Evolutionary conservation across 1,140 invertebrate genomes (phyloP), one percentile per base, ranked within the genome.

Genomic region (Ooceraea biroi): DNA sequence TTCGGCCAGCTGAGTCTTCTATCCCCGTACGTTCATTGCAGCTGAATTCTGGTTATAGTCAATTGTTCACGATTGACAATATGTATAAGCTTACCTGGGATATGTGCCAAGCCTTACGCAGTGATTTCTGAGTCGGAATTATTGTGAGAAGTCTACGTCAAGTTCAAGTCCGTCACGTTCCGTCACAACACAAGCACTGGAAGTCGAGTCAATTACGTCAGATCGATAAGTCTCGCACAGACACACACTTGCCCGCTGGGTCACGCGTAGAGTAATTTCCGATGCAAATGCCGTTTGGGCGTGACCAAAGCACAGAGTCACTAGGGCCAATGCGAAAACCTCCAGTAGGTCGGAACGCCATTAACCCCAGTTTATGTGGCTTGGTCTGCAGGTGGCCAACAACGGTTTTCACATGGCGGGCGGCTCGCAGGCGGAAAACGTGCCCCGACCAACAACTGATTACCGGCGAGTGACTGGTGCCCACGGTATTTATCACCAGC

Each of bases 401-500:
- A 91, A 94, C 91, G 92, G 93, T 91, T 92, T 66, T 66, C 73
- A 66, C 73, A 93, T 93, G 93, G 91, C 80, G 93, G 92, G 89
- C 90, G 92, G 91, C 92, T 93, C 90, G 89, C 90, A 91, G 92
- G 91, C 91, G 92, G 93, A 92, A 92, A 93, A 91, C 91, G 91
- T 92, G 90, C 91, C 92, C 92, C 88, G 91, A 93, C 89, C 93
- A 91, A 92, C 93, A 93, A 92, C 93, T 93, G 93, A 93, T 93
- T 93, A 91, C 92, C 92, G 92, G 90, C 93, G 90, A 94, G 93
- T 92, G 93, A 94, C 94, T 94, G 93, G 94, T 94, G 93, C 93
- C 94, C 91, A 94, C 93, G 94, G 94, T 94, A 94, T 94, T 94
- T 94, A 94, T 94, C 93, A 94, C 94, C 94, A 94, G 94, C 93